Evolutionary conservation across 2,888 invertebrate species (phyloP).

Genomic region (Sesia bembeciformis): DNA sequence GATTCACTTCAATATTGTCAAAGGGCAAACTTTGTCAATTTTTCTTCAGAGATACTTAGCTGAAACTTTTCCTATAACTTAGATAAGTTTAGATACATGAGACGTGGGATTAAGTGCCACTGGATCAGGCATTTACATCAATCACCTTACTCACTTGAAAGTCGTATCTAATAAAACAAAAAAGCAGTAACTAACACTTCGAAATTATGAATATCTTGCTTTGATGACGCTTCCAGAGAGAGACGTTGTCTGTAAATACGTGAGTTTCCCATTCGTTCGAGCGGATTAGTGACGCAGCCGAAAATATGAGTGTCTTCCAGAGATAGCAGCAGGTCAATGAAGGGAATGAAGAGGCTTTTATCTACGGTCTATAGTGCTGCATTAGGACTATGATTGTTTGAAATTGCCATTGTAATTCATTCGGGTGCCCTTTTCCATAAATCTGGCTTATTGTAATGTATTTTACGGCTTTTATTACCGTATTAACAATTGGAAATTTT

Average conservation of each 20-base stretch:
- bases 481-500: not conserved
- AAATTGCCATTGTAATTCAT: slow-evolving; percentile 23
- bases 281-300: slow-evolving; percentile 24
- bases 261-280: slow-evolving; percentile 5
- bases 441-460: slow-evolving; percentile 18
- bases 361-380: slow-evolving; percentile 1
- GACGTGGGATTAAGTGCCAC: slow-evolving; percentile 3
- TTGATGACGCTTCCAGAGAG: not conserved
- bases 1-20: slow-evolving; percentile 24
- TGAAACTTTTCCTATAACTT: slow-evolving; percentile 27
- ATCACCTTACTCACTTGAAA: too few relatives aligned
- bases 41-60: slow-evolving; percentile 26
- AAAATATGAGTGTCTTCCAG: slow-evolving; percentile 33
- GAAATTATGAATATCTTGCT: too few relatives aligned
- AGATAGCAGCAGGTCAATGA: slow-evolving; percentile 32
- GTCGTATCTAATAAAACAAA: too few relatives aligned
- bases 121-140: too few relatives aligned
- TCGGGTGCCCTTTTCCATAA: slow-evolving; percentile 21
- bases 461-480: not conserved
- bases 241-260: slow-evolving; percentile 2
- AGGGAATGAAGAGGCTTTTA: slow-evolving; percentile 2
- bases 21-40: slow-evolving; percentile 31
- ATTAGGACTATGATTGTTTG: slow-evolving; percentile 1
- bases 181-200: too few relatives aligned
- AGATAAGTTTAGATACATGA: slow-evolving; percentile 26